These are phyloP conservation scores for Tortrix viridana DNA, from an alignment of 2,888 invertebrate species.

Conservation along the genomic window DNA sequence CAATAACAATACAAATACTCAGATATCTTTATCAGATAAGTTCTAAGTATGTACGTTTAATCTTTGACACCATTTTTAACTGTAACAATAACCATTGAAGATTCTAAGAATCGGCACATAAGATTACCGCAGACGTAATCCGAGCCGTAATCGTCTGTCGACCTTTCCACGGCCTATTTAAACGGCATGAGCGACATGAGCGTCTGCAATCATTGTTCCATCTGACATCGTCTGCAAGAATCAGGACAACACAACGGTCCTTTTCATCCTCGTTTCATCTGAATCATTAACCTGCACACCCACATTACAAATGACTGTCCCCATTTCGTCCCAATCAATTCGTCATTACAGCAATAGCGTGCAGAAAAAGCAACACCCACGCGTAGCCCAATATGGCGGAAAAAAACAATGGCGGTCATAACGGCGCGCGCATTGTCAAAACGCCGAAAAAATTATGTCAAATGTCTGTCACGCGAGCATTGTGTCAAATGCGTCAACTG, in stretches of 20 bases:
- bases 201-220: slow-evolving; percentile 46
- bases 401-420: slow-evolving; percentile 72
- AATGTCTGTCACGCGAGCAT: slow-evolving; percentile 42
- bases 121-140: slow-evolving; percentile 21
- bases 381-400: slow-evolving; percentile 63
- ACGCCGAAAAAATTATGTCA: slow-evolving; percentile 59
- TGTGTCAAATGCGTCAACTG: slow-evolving; percentile 34
- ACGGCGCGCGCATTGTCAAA: slow-evolving; percentile 62
- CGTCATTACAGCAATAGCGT: slow-evolving; percentile 74
- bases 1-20: slow-evolving; percentile 6
- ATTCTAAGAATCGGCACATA: slow-evolving; percentile 17
- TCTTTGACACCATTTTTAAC: slow-evolving; percentile 30
- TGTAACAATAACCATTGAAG: slow-evolving; percentile 21
- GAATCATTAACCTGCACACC: slow-evolving; percentile 74
- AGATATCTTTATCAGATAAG: slow-evolving; percentile 17
- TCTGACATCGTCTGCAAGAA: slow-evolving; percentile 54
- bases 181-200: slow-evolving; percentile 44
- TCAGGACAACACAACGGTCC: slow-evolving; percentile 70
- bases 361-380: slow-evolving; percentile 75
- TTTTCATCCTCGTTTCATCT: slow-evolving; percentile 59
- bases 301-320: slow-evolving; percentile 69
- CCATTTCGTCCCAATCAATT: slow-evolving; percentile 75
- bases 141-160: slow-evolving; percentile 43
- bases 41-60: slow-evolving; percentile 9
- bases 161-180: slow-evolving; percentile 50